Conservation (phyloP, 2,113 vertebrate genomes). For the Setophaga coronata region DNA sequence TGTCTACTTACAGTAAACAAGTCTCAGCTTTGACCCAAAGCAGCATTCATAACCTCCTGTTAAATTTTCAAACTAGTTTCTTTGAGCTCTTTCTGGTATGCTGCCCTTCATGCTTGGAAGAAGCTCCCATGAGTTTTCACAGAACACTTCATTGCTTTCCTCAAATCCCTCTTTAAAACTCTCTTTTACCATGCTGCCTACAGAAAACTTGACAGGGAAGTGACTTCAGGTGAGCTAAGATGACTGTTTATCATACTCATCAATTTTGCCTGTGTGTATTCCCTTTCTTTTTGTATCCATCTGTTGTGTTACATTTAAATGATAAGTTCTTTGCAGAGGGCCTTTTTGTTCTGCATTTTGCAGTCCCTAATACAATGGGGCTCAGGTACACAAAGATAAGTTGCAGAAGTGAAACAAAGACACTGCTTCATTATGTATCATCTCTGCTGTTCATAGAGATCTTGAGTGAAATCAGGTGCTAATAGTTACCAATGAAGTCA, state of each 20-base stretch:
- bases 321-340: neutral
- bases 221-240: conserved; percentile 68
- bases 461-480: neutral
- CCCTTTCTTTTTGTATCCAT: conserved; percentile 53
- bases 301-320: conserved; percentile 38
- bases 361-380: neutral
- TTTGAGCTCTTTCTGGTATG: conserved; percentile 41
- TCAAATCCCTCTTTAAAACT: conserved; percentile 71
- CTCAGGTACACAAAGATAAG: neutral
- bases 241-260: conserved; percentile 55
- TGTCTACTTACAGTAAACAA: conserved; percentile 33
- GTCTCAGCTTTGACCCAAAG: neutral
- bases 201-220: conserved; percentile 69
- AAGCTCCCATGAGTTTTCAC: conserved; percentile 50
- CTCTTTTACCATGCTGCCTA: conserved; percentile 71
- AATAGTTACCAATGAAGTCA: neutral
- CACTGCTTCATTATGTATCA: neutral
- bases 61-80: conserved; percentile 39
- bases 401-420: conserved; percentile 12
- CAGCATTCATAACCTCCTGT: conserved; percentile 16
- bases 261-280: conserved; percentile 46
- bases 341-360: conserved; percentile 41
- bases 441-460: conserved; percentile 23
- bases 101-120: conserved; percentile 50
- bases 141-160: conserved; percentile 61